Evolutionary conservation across 1,140 invertebrate genomes (phyloP), one percentile per base, ranked within the genome.

Genomic region (Zeugodacus cucurbitae): DNA sequence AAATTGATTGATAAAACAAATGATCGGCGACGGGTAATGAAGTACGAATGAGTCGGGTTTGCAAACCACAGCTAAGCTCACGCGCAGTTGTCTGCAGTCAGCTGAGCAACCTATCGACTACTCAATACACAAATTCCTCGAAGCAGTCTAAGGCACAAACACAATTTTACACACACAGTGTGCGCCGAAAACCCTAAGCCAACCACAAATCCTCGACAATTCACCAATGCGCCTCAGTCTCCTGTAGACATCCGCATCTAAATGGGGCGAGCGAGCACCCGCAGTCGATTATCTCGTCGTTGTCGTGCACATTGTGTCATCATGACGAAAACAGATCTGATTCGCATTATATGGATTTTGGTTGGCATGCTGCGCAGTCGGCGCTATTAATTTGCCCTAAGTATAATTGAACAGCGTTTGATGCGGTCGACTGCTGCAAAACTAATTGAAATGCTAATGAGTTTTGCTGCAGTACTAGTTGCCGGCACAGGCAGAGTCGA

Each of bases 401-500:
- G 70, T 74, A 74, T 74, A 74, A 74, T 74, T 74, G 70, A 74
- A 41, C 70, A 74, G 37, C 70, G 37, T 74, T 74, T 74, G 70
- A 74, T 74, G 70, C 37, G 70, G 70, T 74, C 32, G 70, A 41
- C 70, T 74, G 37, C 70, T 41, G 32, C 34, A 74, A 41, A 74
- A 74, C 70, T 74, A 74, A 74, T 74, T 74, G 70, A 74, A 74
- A 74, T 74, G 70, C 70, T 74, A 74, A 74, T 74, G 70, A 74
- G 70, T 74, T 74, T 74, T 41, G 37, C 20, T 74, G 70, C 37
- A 74, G 32, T 44, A 41, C 17, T 54, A 26, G 70, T 10, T 37
- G 32, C 11, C 37, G 37, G 37, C 70, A 74, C n/a, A 74, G 32
- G 3, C 37, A 37, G 14, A 67, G 26, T 70, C 32, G 11, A 54